A percentile compares a stretch with the other conserved stretches of the same genome.
Conservation (phyloP, 2,888 invertebrate genomes). For the Myopa testacea region DNA sequence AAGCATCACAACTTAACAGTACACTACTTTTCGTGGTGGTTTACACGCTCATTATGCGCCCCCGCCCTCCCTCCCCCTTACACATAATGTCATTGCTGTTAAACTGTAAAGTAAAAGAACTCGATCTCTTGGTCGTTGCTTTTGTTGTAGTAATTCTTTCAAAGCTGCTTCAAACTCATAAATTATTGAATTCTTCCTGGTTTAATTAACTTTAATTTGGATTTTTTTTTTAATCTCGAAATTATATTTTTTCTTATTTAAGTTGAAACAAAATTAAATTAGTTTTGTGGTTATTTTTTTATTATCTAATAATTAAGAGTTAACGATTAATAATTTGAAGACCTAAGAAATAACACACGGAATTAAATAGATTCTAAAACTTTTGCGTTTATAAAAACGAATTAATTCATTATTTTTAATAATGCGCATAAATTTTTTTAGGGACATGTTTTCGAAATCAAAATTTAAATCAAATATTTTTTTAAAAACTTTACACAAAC, state of each 20-base stretch:
- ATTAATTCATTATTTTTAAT: too few relatives aligned
- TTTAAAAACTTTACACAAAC: too few relatives aligned
- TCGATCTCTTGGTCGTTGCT: background rate
- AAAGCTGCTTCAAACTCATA: constrained; percentile 42
- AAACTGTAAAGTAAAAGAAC: constrained; percentile 19
- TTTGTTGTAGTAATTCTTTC: constrained; percentile 38
- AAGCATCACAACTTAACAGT: background rate
- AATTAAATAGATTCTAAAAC: too few relatives aligned
- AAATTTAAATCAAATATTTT: background rate
- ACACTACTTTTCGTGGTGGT: constrained; percentile 27
- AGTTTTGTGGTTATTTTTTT: too few relatives aligned
- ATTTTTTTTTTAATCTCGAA: constrained; percentile 25
- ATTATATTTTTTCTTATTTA: background rate
- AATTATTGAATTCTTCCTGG: constrained; percentile 35
- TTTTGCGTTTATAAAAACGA: too few relatives aligned
- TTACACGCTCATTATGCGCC: too few relatives aligned
- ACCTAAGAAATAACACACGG: too few relatives aligned
- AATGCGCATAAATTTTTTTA: background rate
- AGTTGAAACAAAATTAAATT: background rate
- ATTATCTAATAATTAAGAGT: too few relatives aligned
- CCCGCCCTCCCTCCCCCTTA: too few relatives aligned
- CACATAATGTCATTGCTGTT: constrained; percentile 24
- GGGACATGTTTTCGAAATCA: background rate
- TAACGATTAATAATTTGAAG: too few relatives aligned
- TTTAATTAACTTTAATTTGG: constrained; percentile 39